Evolutionary conservation across 2,113 vertebrate genomes (phyloP).

Genomic region (Gasterosteus nipponicus): DNA sequence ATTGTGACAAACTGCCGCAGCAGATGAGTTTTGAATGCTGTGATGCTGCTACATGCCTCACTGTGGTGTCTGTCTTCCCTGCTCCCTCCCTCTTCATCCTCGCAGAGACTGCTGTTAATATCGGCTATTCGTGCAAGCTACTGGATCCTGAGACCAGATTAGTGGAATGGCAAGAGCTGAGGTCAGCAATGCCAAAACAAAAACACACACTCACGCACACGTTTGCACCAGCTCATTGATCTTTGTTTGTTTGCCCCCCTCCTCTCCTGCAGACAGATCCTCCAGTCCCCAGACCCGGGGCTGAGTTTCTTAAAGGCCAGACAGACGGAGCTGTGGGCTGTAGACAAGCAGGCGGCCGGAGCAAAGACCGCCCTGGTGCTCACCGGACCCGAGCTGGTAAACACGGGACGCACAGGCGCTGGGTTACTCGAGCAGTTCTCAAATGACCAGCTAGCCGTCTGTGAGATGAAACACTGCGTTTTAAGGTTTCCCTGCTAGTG

Average conservation of each 20-base stretch:
- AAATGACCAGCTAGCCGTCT: background rate
- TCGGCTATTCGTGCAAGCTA: conserved; percentile 90
- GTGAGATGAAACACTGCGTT: background rate
- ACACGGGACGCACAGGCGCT: conserved; percentile 19
- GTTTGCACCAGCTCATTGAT: conserved; percentile 41
- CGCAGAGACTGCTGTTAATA: conserved; percentile 91
- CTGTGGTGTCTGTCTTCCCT: background rate
- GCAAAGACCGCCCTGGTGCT: conserved; percentile 84
- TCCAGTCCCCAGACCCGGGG: conserved; percentile 80
- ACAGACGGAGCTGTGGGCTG: conserved; percentile 48
- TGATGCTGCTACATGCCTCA: background rate
- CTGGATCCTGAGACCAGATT: conserved; percentile 86
- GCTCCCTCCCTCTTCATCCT: background rate
- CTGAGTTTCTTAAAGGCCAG: conserved; percentile 67
- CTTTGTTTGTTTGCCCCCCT: conserved; percentile 52
- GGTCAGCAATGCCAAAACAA: conserved; percentile 74
- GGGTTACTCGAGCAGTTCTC: background rate
- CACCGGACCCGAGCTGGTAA: conserved; percentile 90
- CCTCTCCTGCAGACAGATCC: conserved; percentile 78
- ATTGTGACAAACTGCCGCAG: background rate
- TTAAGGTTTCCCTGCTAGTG: background rate
- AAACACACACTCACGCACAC: conserved; percentile 8
- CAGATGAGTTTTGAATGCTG: background rate
- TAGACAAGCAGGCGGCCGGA: conserved; percentile 43
- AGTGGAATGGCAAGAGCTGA: conserved; percentile 87